phyloP scores from a whole-genome alignment of 2,888 invertebrate genomes.

The Dicyrtomina minuta region DNA sequence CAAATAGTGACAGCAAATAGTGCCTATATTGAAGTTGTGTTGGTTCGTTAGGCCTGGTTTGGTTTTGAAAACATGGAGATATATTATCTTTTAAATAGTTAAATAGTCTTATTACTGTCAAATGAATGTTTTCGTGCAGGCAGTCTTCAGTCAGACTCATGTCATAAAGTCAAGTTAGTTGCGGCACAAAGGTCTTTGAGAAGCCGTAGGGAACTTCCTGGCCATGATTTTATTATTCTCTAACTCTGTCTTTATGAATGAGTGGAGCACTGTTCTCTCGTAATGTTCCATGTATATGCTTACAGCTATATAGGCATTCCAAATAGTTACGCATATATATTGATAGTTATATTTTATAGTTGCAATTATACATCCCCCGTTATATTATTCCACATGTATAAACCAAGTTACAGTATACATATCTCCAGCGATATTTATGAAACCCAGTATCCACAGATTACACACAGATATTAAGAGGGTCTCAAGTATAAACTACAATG shows the following conservation, averaged over 20 bases:
- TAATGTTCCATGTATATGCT: background rate
- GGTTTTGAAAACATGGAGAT: too few relatives aligned
- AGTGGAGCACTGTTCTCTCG: background rate
- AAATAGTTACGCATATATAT: background rate
- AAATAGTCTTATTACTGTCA: slow-evolving; percentile 13
- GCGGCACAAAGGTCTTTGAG: slow-evolving; percentile 22
- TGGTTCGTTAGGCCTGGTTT: too few relatives aligned
- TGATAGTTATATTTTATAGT: background rate
- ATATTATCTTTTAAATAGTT: background rate
- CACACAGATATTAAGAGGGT: too few relatives aligned
- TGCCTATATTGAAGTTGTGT: too few relatives aligned
- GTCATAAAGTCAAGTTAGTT: slow-evolving; percentile 21
- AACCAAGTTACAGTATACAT: too few relatives aligned
- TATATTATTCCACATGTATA: too few relatives aligned
- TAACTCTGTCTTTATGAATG: slow-evolving; percentile 9
- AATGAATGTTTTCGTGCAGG: slow-evolving; percentile 5
- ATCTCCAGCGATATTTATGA: too few relatives aligned
- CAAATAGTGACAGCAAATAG: too few relatives aligned
- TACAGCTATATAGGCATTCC: too few relatives aligned
- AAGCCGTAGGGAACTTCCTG: slow-evolving; percentile 26
- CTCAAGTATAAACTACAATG: too few relatives aligned
- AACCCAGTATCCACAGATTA: too few relatives aligned
- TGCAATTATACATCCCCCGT: too few relatives aligned
- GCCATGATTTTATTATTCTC: slow-evolving; percentile 2
- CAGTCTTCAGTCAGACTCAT: slow-evolving; percentile 6